Evolutionary conservation across 2,113 vertebrate genomes (phyloP).

Genomic region (Craseonycteris thonglongyai): DNA sequence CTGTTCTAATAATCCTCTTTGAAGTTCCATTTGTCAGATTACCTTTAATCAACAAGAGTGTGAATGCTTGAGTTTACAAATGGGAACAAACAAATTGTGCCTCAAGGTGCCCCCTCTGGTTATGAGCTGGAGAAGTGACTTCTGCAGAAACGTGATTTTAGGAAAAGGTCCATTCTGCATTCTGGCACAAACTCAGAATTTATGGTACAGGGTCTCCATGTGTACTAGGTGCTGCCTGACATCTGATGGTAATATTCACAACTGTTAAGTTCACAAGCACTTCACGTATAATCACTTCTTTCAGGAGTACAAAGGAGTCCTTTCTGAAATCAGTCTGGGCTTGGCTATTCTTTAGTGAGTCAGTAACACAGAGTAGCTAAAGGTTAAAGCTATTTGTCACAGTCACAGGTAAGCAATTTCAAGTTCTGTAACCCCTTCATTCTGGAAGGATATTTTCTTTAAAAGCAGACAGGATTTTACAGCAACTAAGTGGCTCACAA

Average conservation of each 20-base stretch:
- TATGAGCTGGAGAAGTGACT: neutral
- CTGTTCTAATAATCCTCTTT: conserved; percentile 38
- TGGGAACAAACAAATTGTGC: neutral
- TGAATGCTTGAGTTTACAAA: neutral
- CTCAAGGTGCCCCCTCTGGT: neutral
- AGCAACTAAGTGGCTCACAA: neutral
- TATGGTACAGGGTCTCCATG: neutral
- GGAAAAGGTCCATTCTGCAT: neutral
- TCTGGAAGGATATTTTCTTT: conserved; percentile 5
- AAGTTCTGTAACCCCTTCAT: neutral
- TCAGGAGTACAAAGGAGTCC: neutral
- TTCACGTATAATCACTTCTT: neutral
- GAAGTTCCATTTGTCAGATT: conserved; percentile 42
- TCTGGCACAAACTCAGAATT: neutral
- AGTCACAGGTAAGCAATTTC: neutral
- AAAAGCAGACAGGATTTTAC: conserved; percentile 29
- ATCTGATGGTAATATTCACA: conserved; percentile 19
- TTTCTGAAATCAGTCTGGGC: neutral
- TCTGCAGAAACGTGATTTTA: neutral
- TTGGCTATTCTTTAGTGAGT: conserved; percentile 14
- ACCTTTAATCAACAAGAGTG: conserved; percentile 48
- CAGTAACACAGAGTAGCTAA: neutral
- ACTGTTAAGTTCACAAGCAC: neutral
- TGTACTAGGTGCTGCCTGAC: neutral
- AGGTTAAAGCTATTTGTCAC: conserved; percentile 24